phyloP scores from a whole-genome alignment of 2,797 vertebrate species.

The Bryconaethiops microstoma region DNA sequence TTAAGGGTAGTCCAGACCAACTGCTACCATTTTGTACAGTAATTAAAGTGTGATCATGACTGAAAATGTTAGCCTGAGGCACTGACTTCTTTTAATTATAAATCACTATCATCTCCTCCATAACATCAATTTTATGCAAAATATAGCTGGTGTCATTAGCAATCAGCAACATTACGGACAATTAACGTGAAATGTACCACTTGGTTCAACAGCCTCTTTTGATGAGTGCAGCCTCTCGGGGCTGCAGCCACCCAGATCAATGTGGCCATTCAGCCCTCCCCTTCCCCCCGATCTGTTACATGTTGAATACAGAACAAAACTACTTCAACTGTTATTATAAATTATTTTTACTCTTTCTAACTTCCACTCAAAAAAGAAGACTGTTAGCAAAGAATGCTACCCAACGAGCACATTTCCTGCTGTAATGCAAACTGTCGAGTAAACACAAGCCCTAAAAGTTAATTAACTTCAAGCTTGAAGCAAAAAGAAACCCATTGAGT shows the following conservation, averaged over 20 bases:
- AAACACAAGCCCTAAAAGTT: background rate
- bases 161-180: background rate
- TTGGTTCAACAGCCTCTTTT: slow-evolving; percentile 2
- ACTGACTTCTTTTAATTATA: too few relatives aligned
- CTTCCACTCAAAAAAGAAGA: too few relatives aligned
- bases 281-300: too few relatives aligned
- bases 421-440: background rate
- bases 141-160: background rate
- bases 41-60: background rate
- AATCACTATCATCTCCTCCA: too few relatives aligned
- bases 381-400: slow-evolving; percentile 1
- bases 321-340: background rate
- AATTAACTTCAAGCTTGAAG: background rate
- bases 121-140: background rate
- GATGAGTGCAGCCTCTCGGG: background rate
- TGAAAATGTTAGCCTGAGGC: background rate
- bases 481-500: background rate
- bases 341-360: background rate
- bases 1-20: background rate
- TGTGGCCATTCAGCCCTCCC: background rate
- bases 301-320: background rate
- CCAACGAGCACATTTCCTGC: background rate
- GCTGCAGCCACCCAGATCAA: too few relatives aligned
- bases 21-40: background rate
- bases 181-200: background rate